Base-by-base conservation (phyloP, 2,888 invertebrate genomes). In the Malthinus flaveolus region DNA sequence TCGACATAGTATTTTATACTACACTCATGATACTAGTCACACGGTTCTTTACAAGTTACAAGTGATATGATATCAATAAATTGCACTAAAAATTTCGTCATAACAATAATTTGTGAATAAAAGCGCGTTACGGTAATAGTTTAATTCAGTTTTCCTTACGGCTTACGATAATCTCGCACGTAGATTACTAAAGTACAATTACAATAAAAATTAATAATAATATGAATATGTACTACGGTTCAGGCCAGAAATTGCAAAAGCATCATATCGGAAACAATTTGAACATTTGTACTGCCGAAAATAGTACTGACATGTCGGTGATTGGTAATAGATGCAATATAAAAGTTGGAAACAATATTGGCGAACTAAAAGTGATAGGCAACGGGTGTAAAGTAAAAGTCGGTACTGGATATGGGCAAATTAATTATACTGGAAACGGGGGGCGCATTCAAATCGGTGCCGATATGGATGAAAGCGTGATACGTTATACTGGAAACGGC, bases 341-440 rank as follows among this genome's bases (percentile, higher is more conserved):
- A 9, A 61, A 53, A 52, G 61, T 68, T 7, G 52, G 51, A 33
- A 42, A 47, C n/a, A 66, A 68, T 50, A 54, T 62, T 7, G 67
- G 67, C 9, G 42, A 36, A 13, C 34, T 68, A 31, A 62, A 66
- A 37, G 56, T 68, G 1, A 57, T 68, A 23, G 67, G 67, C 7
- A 65, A 68, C 48, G 55, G 49, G 7, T 66, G 66, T 42, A 45
- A 32, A 7, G 54, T 68, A 9, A 45, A 48, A 31, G 63, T 68
- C 11, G 31, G 9, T 5, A 32, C 42, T 15, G 68, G 68, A 35
- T 48, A 42, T 39, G 68, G 68, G 13, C 52, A 50, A 10, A 63
- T 68, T 32, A 39, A 46, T 35, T 68, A 66, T 32, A 61, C 59
- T n/a, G 68, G 68, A 46, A 66, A 68, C 42, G 52, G 55, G n/a